phyloP scores from a whole-genome alignment of 2,888 invertebrate genomes.

The Orthosia gothica region DNA sequence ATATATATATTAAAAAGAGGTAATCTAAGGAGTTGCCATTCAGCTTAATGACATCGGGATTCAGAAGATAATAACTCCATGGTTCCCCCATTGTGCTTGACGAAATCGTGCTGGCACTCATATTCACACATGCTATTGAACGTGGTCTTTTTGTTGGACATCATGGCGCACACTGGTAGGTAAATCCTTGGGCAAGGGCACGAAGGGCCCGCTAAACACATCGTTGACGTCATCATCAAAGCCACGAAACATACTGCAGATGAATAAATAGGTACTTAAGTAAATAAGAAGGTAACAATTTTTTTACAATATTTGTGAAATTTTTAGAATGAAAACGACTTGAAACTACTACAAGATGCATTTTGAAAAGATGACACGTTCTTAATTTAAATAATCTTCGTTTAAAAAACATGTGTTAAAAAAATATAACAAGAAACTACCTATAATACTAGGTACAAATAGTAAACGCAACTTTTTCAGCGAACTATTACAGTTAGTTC shows the following conservation, averaged over 20 bases:
- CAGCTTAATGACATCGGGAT: conserved; percentile 28
- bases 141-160: conserved; percentile 71
- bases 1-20: conserved; percentile 28
- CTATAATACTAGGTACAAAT: too few species aligned
- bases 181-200: conserved; percentile 86
- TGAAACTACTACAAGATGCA: too few species aligned
- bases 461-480: neutral
- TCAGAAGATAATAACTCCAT: conserved; percentile 39
- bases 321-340: neutral
- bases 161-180: conserved; percentile 84
- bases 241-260: conserved; percentile 75
- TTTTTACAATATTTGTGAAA: conserved; percentile 16
- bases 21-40: conserved; percentile 22
- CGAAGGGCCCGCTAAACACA: conserved; percentile 40
- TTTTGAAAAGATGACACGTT: too few species aligned
- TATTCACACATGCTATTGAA: conserved; percentile 86
- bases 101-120: conserved; percentile 74
- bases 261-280: conserved; percentile 18
- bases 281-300: too few species aligned
- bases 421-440: neutral
- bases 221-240: conserved; percentile 65
- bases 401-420: neutral
- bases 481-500: neutral
- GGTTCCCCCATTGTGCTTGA: conserved; percentile 41
- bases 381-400: neutral